These are phyloP conservation scores for Lepus townsendii DNA, from an alignment of 2,797 vertebrate genomes.

Conservation along the genomic window DNA sequence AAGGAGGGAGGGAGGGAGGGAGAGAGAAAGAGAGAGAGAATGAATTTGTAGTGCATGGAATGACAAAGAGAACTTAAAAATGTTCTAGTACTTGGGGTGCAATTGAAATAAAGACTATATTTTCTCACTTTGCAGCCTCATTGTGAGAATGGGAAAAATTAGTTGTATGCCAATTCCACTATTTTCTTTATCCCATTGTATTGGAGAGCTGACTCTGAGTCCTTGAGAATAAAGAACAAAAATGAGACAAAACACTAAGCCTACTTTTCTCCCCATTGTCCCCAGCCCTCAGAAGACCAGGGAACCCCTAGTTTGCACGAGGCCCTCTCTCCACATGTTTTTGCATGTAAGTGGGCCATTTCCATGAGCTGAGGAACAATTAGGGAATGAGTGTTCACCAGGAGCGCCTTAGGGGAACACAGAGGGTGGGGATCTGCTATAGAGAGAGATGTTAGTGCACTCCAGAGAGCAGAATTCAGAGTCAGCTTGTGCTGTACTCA, in stretches of 20 bases:
- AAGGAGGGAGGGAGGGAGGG: no score
- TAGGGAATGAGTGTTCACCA: neutral
- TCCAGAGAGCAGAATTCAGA: neutral
- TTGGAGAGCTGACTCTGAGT: conserved; percentile 28
- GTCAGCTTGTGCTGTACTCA: neutral
- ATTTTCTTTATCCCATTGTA: conserved; percentile 43
- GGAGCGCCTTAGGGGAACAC: neutral
- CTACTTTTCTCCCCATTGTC: neutral
- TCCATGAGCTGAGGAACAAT: neutral
- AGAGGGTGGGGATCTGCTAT: neutral
- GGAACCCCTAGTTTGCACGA: neutral
- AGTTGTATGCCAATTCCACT: conserved; percentile 10
- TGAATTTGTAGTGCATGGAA: conserved; percentile 28
- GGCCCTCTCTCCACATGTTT: neutral
- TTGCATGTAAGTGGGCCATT: neutral
- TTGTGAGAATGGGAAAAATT: conserved; percentile 47
- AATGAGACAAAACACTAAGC: conserved; percentile 7
- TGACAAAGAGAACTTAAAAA: conserved; percentile 49
- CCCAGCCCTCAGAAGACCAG: neutral
- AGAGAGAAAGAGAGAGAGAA: no score
- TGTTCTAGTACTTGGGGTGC: conserved; percentile 17
- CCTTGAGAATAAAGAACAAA: conserved; percentile 57
- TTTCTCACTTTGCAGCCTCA: conserved; percentile 2
- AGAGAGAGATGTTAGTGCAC: neutral
- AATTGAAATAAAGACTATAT: conserved; percentile 28